Evolutionary conservation across 2,888 invertebrate species (phyloP).

Genomic region (Eupithecia tripunctaria): DNA sequence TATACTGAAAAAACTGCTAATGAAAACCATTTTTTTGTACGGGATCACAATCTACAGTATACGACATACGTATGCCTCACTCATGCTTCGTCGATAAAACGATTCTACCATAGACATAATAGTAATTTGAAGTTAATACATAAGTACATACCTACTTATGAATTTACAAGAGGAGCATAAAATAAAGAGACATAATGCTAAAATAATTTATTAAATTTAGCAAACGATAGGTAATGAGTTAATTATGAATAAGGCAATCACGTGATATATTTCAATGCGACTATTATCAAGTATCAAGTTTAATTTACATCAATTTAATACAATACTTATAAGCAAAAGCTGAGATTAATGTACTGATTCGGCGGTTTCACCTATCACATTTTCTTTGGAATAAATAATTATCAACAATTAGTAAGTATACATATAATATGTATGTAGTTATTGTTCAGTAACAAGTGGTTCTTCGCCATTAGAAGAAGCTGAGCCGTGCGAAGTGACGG

Average conservation of each 20-base stretch:
- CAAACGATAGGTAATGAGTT: slow-evolving; percentile 73
- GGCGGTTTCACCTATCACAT: slow-evolving; percentile 77
- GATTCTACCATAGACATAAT: background rate
- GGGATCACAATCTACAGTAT: background rate
- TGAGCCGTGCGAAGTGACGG: slow-evolving; percentile 47
- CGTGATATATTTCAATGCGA: slow-evolving; percentile 75
- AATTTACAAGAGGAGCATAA: slow-evolving; percentile 1
- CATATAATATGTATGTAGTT: slow-evolving; percentile 47
- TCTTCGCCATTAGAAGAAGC: slow-evolving; percentile 49
- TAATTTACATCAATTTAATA: slow-evolving; percentile 64
- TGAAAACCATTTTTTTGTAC: background rate
- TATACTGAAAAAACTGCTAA: too few species aligned
- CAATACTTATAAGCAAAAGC: slow-evolving; percentile 74
- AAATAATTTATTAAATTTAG: slow-evolving; percentile 82
- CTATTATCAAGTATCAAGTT: slow-evolving; percentile 73
- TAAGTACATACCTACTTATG: background rate
- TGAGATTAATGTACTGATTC: slow-evolving; percentile 76
- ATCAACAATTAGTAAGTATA: slow-evolving; percentile 44
- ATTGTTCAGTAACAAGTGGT: slow-evolving; percentile 51
- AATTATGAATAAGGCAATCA: slow-evolving; percentile 83
- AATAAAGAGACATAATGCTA: slow-evolving; percentile 65
- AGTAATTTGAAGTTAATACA: background rate
- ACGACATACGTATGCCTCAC: background rate
- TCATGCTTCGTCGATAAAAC: background rate
- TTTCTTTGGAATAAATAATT: slow-evolving; percentile 76